Conservation (phyloP, 2,888 invertebrate genomes). For the Pherbina coryleti region DNA sequence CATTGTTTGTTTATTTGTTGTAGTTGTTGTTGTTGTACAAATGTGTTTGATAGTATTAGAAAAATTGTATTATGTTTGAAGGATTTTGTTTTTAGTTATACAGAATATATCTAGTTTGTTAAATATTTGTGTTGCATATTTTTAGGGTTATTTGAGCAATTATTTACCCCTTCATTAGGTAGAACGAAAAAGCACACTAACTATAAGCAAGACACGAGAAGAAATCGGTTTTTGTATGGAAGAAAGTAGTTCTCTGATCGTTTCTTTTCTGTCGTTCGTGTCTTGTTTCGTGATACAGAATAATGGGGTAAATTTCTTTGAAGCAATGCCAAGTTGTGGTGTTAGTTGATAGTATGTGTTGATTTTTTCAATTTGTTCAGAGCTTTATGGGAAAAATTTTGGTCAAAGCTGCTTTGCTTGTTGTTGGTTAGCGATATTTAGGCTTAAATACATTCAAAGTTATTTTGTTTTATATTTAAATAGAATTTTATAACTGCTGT, state of each 20-base stretch:
- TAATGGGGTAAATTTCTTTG: too few relatives aligned
- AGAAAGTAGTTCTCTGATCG: too few relatives aligned
- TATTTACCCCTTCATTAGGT: too few relatives aligned
- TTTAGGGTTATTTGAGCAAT: not conserved
- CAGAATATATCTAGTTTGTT: not conserved
- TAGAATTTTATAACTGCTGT: constrained; percentile 34
- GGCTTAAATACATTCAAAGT: constrained; percentile 8
- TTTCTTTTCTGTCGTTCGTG: too few relatives aligned
- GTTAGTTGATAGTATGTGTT: not conserved
- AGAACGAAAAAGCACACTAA: too few relatives aligned
- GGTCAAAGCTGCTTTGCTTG: constrained; percentile 40
- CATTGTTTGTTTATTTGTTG: not conserved
- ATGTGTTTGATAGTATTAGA: not conserved
- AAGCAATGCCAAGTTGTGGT: not conserved
- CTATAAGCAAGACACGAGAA: too few relatives aligned
- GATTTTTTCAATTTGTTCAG: not conserved
- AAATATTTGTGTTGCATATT: not conserved
- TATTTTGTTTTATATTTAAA: too few relatives aligned
- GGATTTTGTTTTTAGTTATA: not conserved
- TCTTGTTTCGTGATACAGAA: too few relatives aligned
- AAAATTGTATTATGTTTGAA: not conserved
- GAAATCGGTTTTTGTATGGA: too few relatives aligned
- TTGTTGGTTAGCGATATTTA: constrained; percentile 30
- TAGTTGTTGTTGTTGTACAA: constrained; percentile 29
- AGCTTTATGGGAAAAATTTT: constrained; percentile 43